Conservation (phyloP, 1,140 invertebrate genomes). For the Archegozetes longisetosus region DNA sequence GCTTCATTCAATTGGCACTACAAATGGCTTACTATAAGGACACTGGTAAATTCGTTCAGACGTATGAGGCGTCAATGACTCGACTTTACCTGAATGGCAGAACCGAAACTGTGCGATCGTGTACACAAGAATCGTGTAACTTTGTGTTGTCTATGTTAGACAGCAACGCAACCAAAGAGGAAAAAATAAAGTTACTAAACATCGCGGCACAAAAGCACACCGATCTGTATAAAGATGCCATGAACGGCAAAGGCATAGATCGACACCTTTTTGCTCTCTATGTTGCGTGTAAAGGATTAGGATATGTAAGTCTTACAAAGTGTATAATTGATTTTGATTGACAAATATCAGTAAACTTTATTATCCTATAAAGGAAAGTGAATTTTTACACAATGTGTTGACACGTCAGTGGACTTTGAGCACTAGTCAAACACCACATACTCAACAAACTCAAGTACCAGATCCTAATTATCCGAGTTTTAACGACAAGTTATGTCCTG, state of each 20-base stretch:
- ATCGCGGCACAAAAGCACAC: too few species aligned
- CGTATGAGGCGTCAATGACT: conserved; percentile 39
- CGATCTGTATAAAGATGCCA: too few species aligned
- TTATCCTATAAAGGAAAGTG: too few species aligned
- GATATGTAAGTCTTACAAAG: too few species aligned
- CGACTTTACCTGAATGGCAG: conserved; percentile 35
- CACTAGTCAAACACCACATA: conserved; percentile 38
- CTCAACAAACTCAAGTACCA: conserved; percentile 33
- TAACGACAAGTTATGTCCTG: conserved; percentile 30
- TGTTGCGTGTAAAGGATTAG: too few species aligned
- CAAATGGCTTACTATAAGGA: conserved; percentile 72
- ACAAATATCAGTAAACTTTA: too few species aligned
- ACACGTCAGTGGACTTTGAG: conserved; percentile 36
- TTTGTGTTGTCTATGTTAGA: conserved; percentile 33
- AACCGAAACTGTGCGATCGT: conserved; percentile 36
- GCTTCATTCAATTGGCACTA: conserved; percentile 84
- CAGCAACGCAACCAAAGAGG: conserved; percentile 21
- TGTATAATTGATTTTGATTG: too few species aligned
- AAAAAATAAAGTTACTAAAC: too few species aligned
- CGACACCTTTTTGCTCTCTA: too few species aligned
- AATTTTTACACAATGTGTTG: conserved; percentile 33
- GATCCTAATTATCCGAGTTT: conserved; percentile 31
- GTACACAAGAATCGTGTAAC: conserved; percentile 28
- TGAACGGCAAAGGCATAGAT: too few species aligned
- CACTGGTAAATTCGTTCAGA: conserved; percentile 36